Evolutionary conservation across 53 echinoderm and acorn worm genomes (phyloP), one percentile per base, ranked within the genome.

Genomic region (Echinometra lucunter): DNA sequence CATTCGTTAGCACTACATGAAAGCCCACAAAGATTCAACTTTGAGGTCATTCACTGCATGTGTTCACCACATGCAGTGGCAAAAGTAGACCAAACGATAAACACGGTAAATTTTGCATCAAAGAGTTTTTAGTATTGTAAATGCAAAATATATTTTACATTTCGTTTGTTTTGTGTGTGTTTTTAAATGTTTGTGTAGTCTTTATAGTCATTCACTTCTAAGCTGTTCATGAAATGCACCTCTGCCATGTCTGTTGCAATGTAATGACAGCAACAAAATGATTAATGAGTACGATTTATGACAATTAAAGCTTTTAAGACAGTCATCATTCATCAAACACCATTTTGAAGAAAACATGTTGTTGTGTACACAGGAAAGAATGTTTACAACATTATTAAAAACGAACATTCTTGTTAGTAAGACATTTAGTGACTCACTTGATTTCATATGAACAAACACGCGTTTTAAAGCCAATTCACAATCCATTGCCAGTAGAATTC

Each of bases 391-490:
- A 19, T 78, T 78, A 28, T 72, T 72, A 35, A 35, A 34, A 5
- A 40, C 21, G 6, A 42, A 78, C 75, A 75, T 42, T 78, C 78
- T 78, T 42, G 19, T 19, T 40, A 42, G 40, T 42, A 78, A 19
- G 42, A 78, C 78, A 78, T 21, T 40, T 13, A 38, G 3, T 78
- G 78, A 38, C 42, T 35, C 78, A 78, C 78, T 23, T 19, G 42
- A 78, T 42, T 78, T 78, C 78, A 78, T 38, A 40, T 30, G 78
- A 78, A 78, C 78, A 78, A 78, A 78, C 78, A 69, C 32, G 69
- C 32, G 69, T 69, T 69, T 69, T 32, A 69, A 4, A 17, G 42
- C 18, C 78, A 78, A 78, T 23, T 16, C 38, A 19, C 78, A 28
- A 78, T 78, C 40, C 42, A 78, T 21, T 78, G 19, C 40, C 78